Conservation (phyloP, 1,140 invertebrate species). For the Acromyrmex charruanus region DNA sequence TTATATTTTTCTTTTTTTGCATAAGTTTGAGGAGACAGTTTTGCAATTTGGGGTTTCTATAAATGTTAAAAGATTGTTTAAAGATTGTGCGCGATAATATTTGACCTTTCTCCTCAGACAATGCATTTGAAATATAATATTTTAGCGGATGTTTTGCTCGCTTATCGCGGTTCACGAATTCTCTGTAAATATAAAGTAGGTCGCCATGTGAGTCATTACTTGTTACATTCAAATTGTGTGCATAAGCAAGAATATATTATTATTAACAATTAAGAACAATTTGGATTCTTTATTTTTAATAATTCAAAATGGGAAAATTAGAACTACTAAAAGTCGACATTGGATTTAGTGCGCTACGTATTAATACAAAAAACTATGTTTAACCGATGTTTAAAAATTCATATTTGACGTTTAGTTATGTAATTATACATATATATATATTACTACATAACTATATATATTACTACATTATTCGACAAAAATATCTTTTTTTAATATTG, state of each 20-base stretch:
- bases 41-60: not conserved
- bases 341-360: too few relatives aligned
- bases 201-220: not conserved
- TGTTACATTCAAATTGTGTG: not conserved
- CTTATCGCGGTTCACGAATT: constrained; percentile 35
- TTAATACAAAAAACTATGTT: too few relatives aligned
- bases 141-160: constrained; percentile 1
- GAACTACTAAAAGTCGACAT: too few relatives aligned
- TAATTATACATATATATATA: too few relatives aligned
- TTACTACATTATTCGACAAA: too few relatives aligned
- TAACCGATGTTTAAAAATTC: too few relatives aligned
- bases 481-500: too few relatives aligned
- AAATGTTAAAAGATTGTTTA: too few relatives aligned
- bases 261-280: not conserved
- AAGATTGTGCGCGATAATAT: not conserved
- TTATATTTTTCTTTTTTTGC: not conserved
- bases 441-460: too few relatives aligned
- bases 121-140: constrained; percentile 4
- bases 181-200: not conserved
- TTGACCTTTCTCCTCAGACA: not conserved
- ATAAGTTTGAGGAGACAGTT: not conserved
- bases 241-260: not conserved
- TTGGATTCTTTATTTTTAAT: too few relatives aligned
- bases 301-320: too few relatives aligned
- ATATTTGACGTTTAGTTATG: too few relatives aligned